A percentile compares a stretch with the other conserved stretches of the same genome.
Conservation (phyloP, 2,888 invertebrate species). For the Calephelis perditalis region DNA sequence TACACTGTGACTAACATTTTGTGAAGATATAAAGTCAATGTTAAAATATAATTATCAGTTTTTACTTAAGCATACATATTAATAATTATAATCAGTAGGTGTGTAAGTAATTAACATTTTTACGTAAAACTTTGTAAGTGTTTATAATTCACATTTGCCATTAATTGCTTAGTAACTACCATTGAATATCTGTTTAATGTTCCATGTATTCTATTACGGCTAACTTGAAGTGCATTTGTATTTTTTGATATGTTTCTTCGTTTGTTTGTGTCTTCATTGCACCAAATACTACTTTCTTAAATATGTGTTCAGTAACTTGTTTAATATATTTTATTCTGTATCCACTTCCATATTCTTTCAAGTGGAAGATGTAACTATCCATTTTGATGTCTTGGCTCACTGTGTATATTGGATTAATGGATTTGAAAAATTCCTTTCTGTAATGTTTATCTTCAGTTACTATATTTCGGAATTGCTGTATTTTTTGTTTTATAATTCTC, state of each 20-base stretch:
- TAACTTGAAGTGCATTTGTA: constrained; percentile 43
- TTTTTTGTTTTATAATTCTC: constrained; percentile 34
- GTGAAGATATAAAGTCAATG: too few relatives aligned
- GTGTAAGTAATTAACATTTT: too few relatives aligned
- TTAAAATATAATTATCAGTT: too few relatives aligned
- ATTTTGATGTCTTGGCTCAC: constrained; percentile 38
- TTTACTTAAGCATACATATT: too few relatives aligned
- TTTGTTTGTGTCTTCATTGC: constrained; percentile 37
- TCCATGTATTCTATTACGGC: constrained; percentile 45
- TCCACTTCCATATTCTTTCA: constrained; percentile 42
- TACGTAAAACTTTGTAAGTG: too few relatives aligned
- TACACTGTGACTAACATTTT: too few relatives aligned
- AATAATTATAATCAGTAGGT: too few relatives aligned
- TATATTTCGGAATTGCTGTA: constrained; percentile 37
- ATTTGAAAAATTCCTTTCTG: constrained; percentile 40
- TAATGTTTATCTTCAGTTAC: constrained; percentile 37
- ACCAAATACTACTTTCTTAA: constrained; percentile 40
- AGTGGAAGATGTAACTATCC: constrained; percentile 47
- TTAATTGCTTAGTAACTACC: too few relatives aligned
- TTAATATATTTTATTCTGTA: constrained; percentile 34
- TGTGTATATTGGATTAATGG: constrained; percentile 45
- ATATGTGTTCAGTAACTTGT: constrained; percentile 39
- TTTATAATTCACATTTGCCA: too few relatives aligned
- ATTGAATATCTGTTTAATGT: not conserved
- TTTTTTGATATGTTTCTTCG: constrained; percentile 29